These are phyloP conservation scores for Lepeophtheirus salmonis DNA, from an alignment of 1,140 invertebrate species.

Conservation along the genomic window DNA sequence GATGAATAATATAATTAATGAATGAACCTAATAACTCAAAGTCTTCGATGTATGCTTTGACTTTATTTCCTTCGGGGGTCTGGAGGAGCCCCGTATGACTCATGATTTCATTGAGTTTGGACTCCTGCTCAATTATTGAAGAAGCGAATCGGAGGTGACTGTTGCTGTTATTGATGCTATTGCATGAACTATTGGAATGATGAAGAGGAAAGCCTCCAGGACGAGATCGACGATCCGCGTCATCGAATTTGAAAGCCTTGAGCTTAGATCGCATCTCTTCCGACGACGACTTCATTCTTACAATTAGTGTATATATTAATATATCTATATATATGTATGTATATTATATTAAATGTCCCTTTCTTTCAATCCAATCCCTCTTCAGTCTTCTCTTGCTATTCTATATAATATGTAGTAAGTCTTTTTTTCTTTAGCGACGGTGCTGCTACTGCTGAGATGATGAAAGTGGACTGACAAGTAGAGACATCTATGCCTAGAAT, in stretches of 20 bases:
- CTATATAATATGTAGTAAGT: too few relatives aligned
- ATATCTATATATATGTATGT: background rate
- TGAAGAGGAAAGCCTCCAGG: background rate
- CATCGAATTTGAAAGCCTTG: background rate
- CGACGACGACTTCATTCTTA: background rate
- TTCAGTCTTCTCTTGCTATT: background rate
- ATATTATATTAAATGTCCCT: background rate
- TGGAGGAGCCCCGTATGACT: conserved; percentile 57
- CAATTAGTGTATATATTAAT: background rate
- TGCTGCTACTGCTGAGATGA: too few relatives aligned
- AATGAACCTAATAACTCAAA: conserved; percentile 7
- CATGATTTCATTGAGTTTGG: conserved; percentile 53
- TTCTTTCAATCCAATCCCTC: background rate
- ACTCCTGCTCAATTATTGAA: conserved; percentile 29
- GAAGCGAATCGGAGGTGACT: background rate
- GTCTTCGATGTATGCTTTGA: conserved; percentile 16
- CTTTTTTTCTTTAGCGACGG: too few relatives aligned
- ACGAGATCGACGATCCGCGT: background rate
- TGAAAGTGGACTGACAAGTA: too few relatives aligned
- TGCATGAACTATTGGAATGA: background rate
- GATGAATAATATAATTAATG: too few relatives aligned
- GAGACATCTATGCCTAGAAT: too few relatives aligned
- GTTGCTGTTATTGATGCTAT: background rate
- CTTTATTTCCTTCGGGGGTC: conserved; percentile 47
- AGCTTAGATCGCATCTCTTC: background rate